Conservation (phyloP, 2,888 invertebrate genomes). For the Nysson spinosus region DNA sequence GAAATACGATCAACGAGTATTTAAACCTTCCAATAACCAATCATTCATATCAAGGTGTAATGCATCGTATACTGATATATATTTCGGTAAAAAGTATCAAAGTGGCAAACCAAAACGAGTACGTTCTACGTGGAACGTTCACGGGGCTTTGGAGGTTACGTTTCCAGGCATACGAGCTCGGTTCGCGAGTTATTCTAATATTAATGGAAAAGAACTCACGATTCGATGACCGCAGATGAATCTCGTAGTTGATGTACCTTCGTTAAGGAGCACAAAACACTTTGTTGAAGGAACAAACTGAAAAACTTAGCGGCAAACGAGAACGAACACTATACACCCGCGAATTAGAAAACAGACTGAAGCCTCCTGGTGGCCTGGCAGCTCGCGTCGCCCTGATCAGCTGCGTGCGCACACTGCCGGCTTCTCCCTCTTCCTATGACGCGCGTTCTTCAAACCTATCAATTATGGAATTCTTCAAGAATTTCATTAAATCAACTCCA, state of each 20-base stretch:
- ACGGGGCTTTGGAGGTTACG: slow-evolving; percentile 56
- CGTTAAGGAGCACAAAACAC: slow-evolving; percentile 25
- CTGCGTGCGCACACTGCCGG: slow-evolving; percentile 6
- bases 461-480: no score
- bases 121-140: slow-evolving; percentile 42
- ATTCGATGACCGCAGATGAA: slow-evolving; percentile 12
- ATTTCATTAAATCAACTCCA: no score
- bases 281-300: slow-evolving; percentile 10
- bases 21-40: no score
- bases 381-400: slow-evolving; percentile 26
- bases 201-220: slow-evolving; percentile 22
- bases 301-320: slow-evolving; percentile 28
- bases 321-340: slow-evolving; percentile 59
- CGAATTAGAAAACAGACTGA: slow-evolving; percentile 69
- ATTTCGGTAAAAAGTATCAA: no score
- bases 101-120: not conserved
- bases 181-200: slow-evolving; percentile 8
- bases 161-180: slow-evolving; percentile 35
- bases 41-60: no score
- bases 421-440: no score
- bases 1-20: no score
- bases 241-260: no score
- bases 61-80: no score
- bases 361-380: slow-evolving; percentile 37
- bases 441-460: no score